phyloP scores from a whole-genome alignment of 2,113 vertebrate species.

The Vireo altiloquus region DNA sequence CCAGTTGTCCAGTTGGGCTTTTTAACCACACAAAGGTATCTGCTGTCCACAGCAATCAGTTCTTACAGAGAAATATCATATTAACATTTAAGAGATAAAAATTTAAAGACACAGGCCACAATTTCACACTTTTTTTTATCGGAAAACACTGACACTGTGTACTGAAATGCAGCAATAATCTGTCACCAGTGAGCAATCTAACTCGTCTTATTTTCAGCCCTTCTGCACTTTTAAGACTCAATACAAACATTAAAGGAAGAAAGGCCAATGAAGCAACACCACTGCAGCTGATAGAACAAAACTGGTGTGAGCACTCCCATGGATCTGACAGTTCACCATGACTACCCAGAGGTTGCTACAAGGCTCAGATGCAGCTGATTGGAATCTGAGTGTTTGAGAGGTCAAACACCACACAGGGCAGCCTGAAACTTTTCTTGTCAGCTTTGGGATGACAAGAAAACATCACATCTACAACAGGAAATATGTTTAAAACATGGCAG shows the following conservation, averaged over 20 bases:
- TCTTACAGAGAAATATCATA: background rate
- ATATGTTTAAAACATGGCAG: background rate
- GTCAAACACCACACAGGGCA: background rate
- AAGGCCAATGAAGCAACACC: background rate
- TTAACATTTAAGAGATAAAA: background rate
- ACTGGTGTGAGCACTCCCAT: background rate
- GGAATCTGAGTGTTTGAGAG: background rate
- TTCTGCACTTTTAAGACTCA: background rate
- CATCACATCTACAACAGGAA: background rate
- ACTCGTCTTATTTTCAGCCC: background rate
- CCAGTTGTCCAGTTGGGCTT: background rate
- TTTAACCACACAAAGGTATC: background rate
- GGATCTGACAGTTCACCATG: background rate
- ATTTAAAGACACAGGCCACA: background rate
- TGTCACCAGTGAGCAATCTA: background rate
- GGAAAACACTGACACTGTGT: background rate
- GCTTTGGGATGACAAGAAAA: background rate
- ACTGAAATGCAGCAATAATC: background rate
- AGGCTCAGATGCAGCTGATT: background rate
- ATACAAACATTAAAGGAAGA: background rate
- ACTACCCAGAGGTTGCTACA: background rate
- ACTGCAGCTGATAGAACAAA: background rate
- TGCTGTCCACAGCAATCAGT: background rate
- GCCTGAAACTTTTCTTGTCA: background rate
- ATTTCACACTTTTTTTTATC: background rate